Evolutionary conservation across 2,888 invertebrate genomes (phyloP), one percentile per base, ranked within the genome.

Genomic region (Pyrrhia umbra): DNA sequence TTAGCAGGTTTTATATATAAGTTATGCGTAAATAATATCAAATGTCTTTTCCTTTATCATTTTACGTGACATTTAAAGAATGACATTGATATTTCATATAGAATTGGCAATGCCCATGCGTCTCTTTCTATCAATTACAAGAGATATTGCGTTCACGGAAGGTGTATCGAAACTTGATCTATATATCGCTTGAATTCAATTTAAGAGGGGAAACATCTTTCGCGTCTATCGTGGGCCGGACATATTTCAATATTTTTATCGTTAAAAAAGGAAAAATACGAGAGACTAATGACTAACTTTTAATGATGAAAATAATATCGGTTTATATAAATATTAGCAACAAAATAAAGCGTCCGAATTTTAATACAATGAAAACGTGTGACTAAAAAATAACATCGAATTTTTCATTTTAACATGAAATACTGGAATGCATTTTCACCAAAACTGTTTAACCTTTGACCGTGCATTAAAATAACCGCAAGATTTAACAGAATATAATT

Each of bases 141-240:
- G 20, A 58, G 46, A 54, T 43, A 57, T 58, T 52, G 23, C 27
- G 20, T 21, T 21, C 15, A 6, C 23, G 9, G 51, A 60, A 58
- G 63, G 68, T 63, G 50, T 75, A 67, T 59, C 58, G 68, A 59
- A 60, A 77, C 54, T 46, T 55, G 69, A 78, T 60, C 65, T 61
- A 30, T 68, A 64, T 54, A 40, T 50, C 54, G 40, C 37, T 64
- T 50, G 57, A 76, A 81, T 79, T 71, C 76, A 77, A 80, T 80
- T 72, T 76, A 49, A 49, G 57, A 65, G 50, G 42, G 71, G 66
- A 77, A 81, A 81, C 76, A 59, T 56, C 39, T 51, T 45, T 46
- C 56, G 30, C 46, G 42, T 49, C 42, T n/a, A n/a, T 23, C 34
- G 34, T 43, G 37, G 42, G 25, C 55, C 34, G 62, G 57, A 43